Evolutionary conservation across 2,797 vertebrate species (phyloP), one percentile per base, ranked within the genome.

Genomic region (Bradypodion pumilum): DNA sequence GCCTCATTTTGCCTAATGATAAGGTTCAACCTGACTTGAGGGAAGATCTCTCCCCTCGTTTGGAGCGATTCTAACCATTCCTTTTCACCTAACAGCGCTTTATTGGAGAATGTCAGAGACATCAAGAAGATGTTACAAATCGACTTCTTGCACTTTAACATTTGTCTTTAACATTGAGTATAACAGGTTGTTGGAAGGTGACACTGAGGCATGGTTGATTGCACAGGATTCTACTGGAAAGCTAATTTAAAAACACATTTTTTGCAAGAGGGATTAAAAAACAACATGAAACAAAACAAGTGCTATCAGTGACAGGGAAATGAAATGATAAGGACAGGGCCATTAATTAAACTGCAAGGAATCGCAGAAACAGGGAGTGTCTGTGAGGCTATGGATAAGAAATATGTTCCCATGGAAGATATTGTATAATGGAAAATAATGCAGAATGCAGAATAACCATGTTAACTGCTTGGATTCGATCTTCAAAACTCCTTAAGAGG

Each of bases 101-200:
- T 84, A 5, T 68, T 92, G 80, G 78, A 8, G 68, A 74, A 82
- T 52, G 83, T 87, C 89, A 10, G 60, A 66, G 16, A 3, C 59
- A 8, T 35, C 78, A 49, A 10, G 8, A 83, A 81, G 89, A 86
- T 87, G 88, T 2, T 86, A 21, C 62, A 89, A 88, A 87, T 89
- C 82, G 85, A 49, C 79, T 83, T 63, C 80, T 72, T 78, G 1
- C 89, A 87, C 78, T 82, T n/a, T n/a, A n/a, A n/a, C n/a, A n/a
- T n/a, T n/a, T n/a, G 72, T 83, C 90, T 85, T 42, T 82, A 85
- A 89, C 88, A 88, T 92, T 79, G 74, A 83, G 85, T 89, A 82
- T 66, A 88, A 88, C 83, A 78, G 89, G 7, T 2, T 80, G 83
- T 84, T 86, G 19, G 23, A 60, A 85, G 52, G 49, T 78, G 83